Base-by-base conservation (phyloP, 2,888 invertebrate species). In the Cataglyphis albicans region DNA sequence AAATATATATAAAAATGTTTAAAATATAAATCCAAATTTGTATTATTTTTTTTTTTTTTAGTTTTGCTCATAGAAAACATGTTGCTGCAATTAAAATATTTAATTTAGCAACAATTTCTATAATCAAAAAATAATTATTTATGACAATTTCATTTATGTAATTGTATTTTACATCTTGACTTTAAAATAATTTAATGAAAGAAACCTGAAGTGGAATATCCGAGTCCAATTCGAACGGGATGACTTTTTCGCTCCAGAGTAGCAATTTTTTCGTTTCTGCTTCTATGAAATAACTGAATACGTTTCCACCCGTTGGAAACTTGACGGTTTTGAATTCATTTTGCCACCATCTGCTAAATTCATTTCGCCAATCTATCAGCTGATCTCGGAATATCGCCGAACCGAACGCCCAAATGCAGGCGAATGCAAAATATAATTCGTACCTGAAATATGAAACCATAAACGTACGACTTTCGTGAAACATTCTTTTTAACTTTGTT, bases 271-370 rank as follows among this genome's bases (percentile, higher is more conserved):
- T 98, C 0, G 97, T 97, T 90, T 98, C 98, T 0, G 96, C 95
- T 91, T 99, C 98, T 82, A 99, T 98, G 94, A 96, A 99, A 95
- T 97, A 99, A 91, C 97, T 97, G 94, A 99, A 99, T 0, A 99
- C 97, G 72, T 97, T 98, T 3, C 98, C 98, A 1, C 96, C 96
- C 0, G 96, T 92, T 0, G 99, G 99, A 95, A 99, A 98, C 94
- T 98, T 98, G 38, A 99, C 96, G 0, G 97, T 96, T 95, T 98
- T 99, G 94, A 98, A 99, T 95, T 99, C 99, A 87, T 97, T 97
- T 29, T 96, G 95, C 96, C 98, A 99, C 99, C 99, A 99, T 94
- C 98, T 99, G 93, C 97, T 98, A 94, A 99, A 99, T 93, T 99
- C 99, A 89, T 97, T 97, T 63, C 99, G 96, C 97, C 98, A 98